These are phyloP conservation scores for Phthorimaea operculella DNA, from an alignment of 1,140 invertebrate species.

Conservation along the genomic window DNA sequence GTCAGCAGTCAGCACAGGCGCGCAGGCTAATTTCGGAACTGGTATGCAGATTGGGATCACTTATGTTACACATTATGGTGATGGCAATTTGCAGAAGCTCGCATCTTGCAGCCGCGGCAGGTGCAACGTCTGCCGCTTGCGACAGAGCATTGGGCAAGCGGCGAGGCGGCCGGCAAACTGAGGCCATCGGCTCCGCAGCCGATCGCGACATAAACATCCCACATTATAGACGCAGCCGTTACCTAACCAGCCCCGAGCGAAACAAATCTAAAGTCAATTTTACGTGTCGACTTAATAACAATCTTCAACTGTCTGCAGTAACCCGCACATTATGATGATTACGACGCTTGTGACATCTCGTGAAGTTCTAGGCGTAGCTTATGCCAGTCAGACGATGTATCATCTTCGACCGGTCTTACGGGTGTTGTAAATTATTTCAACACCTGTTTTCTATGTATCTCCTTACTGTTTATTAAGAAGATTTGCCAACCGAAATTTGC, in stretches of 20 bases:
- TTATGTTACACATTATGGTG: slow-evolving; percentile 36
- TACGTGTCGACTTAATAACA: slow-evolving; percentile 19
- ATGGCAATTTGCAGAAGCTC: slow-evolving; percentile 47
- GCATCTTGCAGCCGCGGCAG: slow-evolving; percentile 37
- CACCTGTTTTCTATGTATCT: slow-evolving; percentile 13
- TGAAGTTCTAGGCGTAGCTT: slow-evolving; percentile 14
- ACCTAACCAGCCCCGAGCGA: slow-evolving; percentile 43
- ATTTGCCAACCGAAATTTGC: background rate
- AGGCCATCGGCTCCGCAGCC: slow-evolving; percentile 53
- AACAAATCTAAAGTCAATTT: slow-evolving; percentile 58
- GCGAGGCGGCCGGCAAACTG: slow-evolving; percentile 40
- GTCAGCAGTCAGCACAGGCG: slow-evolving; percentile 1
- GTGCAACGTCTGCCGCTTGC: slow-evolving; percentile 59
- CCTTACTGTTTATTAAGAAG: background rate
- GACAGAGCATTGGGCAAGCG: slow-evolving; percentile 58
- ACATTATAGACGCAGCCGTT: slow-evolving; percentile 47
- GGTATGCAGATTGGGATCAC: slow-evolving; percentile 14
- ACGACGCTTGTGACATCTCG: slow-evolving; percentile 11
- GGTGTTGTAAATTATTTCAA: slow-evolving; percentile 25
- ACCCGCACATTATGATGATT: slow-evolving; percentile 14
- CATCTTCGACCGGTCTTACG: slow-evolving; percentile 21
- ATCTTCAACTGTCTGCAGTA: slow-evolving; percentile 14
- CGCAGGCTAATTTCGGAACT: slow-evolving; percentile 3
- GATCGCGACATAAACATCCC: slow-evolving; percentile 57
- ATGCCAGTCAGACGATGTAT: slow-evolving; percentile 16